These are phyloP conservation scores for Globodera rostochiensis DNA, from an alignment of 1,140 invertebrate species.

Conservation along the genomic window DNA sequence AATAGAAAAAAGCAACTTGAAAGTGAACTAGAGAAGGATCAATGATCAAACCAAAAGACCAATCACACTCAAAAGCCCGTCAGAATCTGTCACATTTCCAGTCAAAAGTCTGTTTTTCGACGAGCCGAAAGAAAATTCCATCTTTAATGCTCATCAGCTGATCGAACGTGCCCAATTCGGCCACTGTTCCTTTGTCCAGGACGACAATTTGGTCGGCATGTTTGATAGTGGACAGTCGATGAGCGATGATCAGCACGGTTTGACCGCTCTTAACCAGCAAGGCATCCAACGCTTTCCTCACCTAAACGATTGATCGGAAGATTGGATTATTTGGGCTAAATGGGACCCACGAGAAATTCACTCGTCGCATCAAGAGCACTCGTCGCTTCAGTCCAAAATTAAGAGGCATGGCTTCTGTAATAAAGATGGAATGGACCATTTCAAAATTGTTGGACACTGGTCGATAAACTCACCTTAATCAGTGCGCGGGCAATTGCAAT, in stretches of 20 bases:
- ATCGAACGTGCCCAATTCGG: constrained; percentile 69
- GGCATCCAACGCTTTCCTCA: constrained; percentile 67
- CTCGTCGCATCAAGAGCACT: constrained; percentile 69
- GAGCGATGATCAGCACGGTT: constrained; percentile 64
- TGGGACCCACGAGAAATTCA: constrained; percentile 59
- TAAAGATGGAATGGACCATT: neutral
- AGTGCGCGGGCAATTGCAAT: constrained; percentile 65
- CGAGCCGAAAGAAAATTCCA: constrained; percentile 67
- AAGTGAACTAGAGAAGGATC: too few species aligned
- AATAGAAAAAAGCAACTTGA: too few species aligned
- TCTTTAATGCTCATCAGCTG: constrained; percentile 67
- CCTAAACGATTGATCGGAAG: constrained; percentile 14
- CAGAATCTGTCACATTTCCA: constrained; percentile 48
- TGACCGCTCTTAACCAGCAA: constrained; percentile 66
- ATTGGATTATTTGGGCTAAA: constrained; percentile 6
- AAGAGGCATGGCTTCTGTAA: constrained; percentile 68
- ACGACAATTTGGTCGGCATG: constrained; percentile 72
- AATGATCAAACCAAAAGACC: neutral
- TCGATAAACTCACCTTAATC: constrained; percentile 63
- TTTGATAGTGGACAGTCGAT: constrained; percentile 71
- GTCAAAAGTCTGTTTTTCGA: constrained; percentile 67
- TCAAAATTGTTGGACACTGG: too few species aligned
- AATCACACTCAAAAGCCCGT: constrained; percentile 9
- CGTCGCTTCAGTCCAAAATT: constrained; percentile 70
- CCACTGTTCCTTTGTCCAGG: constrained; percentile 68